Percentiles rank a stretch among this genome's conserved stretches.
These are phyloP conservation scores for Cavia aperea DNA, from an alignment of 2,113 vertebrate genomes.

Conservation along the genomic window DNA sequence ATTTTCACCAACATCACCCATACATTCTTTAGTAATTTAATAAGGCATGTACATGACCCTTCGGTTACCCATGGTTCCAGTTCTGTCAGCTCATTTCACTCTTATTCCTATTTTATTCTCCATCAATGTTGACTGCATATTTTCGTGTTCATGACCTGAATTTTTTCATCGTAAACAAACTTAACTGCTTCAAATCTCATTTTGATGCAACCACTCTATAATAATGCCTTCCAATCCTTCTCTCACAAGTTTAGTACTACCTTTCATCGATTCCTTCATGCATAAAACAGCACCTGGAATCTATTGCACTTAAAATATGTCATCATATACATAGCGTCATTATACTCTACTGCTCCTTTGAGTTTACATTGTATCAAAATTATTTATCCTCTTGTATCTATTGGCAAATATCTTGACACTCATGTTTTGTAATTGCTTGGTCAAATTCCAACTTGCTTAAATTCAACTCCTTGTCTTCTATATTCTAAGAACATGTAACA, in stretches of 20 bases:
- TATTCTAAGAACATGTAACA: not conserved
- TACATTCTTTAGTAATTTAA: not conserved
- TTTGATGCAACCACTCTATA: not conserved
- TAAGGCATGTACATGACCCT: not conserved
- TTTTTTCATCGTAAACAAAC: not conserved
- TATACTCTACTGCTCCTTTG: not conserved
- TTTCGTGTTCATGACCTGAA: not conserved
- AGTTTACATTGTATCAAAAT: not conserved
- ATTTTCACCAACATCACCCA: not conserved
- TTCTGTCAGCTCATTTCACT: not conserved
- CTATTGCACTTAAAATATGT: not conserved
- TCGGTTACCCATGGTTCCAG: not conserved
- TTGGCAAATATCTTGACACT: not conserved
- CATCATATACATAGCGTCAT: not conserved
- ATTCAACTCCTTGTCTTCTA: not conserved
- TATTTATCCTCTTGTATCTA: not conserved
- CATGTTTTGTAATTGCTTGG: not conserved
- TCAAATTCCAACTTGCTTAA: not conserved
- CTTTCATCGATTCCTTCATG: not conserved
- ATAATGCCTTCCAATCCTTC: not conserved
- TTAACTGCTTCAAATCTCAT: not conserved
- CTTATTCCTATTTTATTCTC: not conserved
- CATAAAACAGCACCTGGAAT: not conserved
- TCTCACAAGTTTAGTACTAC: not conserved
- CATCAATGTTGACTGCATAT: not conserved